Evolutionary conservation across 2,888 invertebrate genomes (phyloP).

Genomic region (Pocota personata): DNA sequence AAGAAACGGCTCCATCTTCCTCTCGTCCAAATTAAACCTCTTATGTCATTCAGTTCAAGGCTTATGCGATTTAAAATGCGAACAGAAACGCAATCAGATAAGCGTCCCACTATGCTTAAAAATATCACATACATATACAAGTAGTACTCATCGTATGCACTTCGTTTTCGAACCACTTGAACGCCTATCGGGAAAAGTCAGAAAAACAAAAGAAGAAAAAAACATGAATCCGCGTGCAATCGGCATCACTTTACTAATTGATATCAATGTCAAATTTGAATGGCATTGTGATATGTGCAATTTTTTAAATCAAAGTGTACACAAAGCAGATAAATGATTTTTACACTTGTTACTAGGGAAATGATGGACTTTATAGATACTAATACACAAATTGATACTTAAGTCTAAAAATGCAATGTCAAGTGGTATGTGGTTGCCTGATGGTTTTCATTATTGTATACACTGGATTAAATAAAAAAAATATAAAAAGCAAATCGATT

Average conservation of each 20-base stretch:
- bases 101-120: constrained; percentile 34
- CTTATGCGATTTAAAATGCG: constrained; percentile 1
- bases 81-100: constrained; percentile 43
- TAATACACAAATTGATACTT: not conserved
- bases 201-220: not conserved
- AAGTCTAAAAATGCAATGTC: constrained; percentile 26
- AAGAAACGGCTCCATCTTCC: not conserved
- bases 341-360: not conserved
- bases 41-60: constrained; percentile 59
- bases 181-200: not conserved
- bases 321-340: not conserved
- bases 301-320: constrained; percentile 37
- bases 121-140: not conserved
- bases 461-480: too few species aligned
- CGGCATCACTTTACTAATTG: constrained; percentile 46
- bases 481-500: too few species aligned
- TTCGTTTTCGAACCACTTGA: constrained; percentile 35
- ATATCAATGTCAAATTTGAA: constrained; percentile 61
- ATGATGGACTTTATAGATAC: not conserved
- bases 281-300: constrained; percentile 48
- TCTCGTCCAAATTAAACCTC: constrained; percentile 26
- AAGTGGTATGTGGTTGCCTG: constrained; percentile 7
- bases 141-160: not conserved
- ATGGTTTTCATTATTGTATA: not conserved
- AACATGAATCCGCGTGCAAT: constrained; percentile 23